A percentile compares a stretch with the other conserved stretches of the same genome.
These are phyloP conservation scores for Artibeus lituratus DNA, from an alignment of 2,797 vertebrate species.

Conservation along the genomic window DNA sequence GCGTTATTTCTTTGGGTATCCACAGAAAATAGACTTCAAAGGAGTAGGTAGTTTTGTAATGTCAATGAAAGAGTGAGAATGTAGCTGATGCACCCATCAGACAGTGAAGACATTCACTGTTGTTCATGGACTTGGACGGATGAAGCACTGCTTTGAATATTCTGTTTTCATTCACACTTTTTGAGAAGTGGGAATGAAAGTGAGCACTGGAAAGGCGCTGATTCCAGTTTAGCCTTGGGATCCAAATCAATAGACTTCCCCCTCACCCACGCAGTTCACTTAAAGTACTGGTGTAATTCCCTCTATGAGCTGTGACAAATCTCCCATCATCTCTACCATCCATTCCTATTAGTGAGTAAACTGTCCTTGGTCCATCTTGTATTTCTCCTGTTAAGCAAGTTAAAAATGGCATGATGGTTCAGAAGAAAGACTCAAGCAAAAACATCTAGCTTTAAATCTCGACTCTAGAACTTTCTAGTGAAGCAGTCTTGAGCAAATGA, in stretches of 20 bases:
- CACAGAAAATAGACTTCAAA: constrained; percentile 1
- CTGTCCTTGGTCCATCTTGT: neutral
- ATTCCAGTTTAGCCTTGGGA: neutral
- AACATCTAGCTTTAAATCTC: neutral
- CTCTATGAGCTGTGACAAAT: neutral
- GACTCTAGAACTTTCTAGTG: neutral
- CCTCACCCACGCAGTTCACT: neutral
- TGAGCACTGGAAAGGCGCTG: neutral
- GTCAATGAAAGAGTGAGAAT: neutral
- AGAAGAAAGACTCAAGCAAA: neutral
- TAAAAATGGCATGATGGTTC: neutral
- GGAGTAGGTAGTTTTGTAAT: neutral
- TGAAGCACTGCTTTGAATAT: neutral
- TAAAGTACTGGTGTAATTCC: neutral
- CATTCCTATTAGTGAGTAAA: neutral
- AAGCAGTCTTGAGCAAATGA: neutral
- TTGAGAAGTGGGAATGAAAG: neutral
- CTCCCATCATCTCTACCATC: neutral
- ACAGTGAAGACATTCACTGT: neutral
- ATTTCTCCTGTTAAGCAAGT: neutral
- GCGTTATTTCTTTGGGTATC: neutral
- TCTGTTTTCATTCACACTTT: neutral
- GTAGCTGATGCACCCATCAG: neutral
- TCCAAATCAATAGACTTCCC: neutral
- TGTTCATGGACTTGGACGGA: neutral